phyloP scores from a whole-genome alignment of 1,140 invertebrate species.

The Polypedilum vanderplanki region DNA sequence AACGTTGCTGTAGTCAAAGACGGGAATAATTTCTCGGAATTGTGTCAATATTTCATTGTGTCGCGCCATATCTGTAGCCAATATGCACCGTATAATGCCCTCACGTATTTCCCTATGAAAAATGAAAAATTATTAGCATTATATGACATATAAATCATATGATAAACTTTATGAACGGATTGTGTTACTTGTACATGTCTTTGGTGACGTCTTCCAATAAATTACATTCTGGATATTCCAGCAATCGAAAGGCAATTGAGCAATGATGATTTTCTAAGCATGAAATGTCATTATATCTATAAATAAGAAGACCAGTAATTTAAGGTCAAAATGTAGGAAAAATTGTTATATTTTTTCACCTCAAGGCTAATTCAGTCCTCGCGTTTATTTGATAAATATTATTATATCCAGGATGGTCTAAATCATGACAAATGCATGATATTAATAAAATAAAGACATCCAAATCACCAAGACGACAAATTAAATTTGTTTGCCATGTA shows the following conservation, averaged over 20 bases:
- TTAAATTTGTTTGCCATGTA: conserved; percentile 63
- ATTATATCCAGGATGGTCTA: conserved; percentile 88
- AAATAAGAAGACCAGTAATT: not conserved
- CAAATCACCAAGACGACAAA: conserved; percentile 60
- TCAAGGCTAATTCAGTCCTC: conserved; percentile 71
- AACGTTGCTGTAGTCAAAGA: conserved; percentile 68
- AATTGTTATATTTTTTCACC: conserved; percentile 42
- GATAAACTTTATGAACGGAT: not conserved
- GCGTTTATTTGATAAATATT: conserved; percentile 87
- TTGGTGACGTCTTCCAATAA: conserved; percentile 63
- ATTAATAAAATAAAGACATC: conserved; percentile 73
- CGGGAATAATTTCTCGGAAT: conserved; percentile 61
- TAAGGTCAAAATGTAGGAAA: too few relatives aligned
- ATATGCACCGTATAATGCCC: conserved; percentile 76
- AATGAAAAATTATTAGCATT: conserved; percentile 32
- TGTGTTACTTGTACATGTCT: conserved; percentile 53
- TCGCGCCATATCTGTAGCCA: conserved; percentile 81
- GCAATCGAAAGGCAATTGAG: conserved; percentile 74
- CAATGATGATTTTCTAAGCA: conserved; percentile 86
- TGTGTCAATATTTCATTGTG: conserved; percentile 79
- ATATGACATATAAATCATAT: conserved; percentile 7
- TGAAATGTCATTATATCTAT: conserved; percentile 77
- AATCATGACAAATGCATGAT: conserved; percentile 82
- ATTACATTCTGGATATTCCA: conserved; percentile 69
- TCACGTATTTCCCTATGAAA: conserved; percentile 54